phyloP scores from a whole-genome alignment of 92 coral and sea anemone species.

The Zoanthus sociatus region DNA sequence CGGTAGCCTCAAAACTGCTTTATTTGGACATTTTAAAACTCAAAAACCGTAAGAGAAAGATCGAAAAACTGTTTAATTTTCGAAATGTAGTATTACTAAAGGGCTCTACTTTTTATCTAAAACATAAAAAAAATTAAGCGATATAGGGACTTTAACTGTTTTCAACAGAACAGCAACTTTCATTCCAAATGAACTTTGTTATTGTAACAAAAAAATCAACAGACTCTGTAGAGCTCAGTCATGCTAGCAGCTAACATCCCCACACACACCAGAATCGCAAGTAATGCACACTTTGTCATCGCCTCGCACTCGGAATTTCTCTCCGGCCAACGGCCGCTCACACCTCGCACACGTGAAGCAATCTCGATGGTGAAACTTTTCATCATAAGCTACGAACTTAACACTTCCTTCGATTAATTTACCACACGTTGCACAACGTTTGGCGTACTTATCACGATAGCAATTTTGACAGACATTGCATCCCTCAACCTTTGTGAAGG shows the following conservation, averaged over 20 bases:
- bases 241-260: neutral
- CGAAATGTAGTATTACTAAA: too few species aligned
- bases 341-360: constrained; percentile 96
- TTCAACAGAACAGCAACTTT: neutral
- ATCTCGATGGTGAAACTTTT: constrained; percentile 90
- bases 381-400: constrained; percentile 97
- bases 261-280: constrained; percentile 50
- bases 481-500: constrained; percentile 94
- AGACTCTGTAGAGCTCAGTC: neutral
- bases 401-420: constrained; percentile 92
- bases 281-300: constrained; percentile 84
- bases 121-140: neutral
- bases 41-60: too few species aligned
- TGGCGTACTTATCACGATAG: constrained; percentile 91
- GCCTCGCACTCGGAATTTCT: constrained; percentile 82
- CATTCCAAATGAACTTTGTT: neutral
- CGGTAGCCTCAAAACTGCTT: too few species aligned
- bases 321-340: constrained; percentile 84
- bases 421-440: constrained; percentile 82
- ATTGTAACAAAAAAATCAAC: neutral
- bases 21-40: too few species aligned
- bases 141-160: neutral
- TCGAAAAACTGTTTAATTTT: too few species aligned
- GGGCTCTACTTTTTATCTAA: too few species aligned
- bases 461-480: constrained; percentile 87